phyloP scores from a whole-genome alignment of 2,797 vertebrate species.

The Coccyzus lansbergi region DNA sequence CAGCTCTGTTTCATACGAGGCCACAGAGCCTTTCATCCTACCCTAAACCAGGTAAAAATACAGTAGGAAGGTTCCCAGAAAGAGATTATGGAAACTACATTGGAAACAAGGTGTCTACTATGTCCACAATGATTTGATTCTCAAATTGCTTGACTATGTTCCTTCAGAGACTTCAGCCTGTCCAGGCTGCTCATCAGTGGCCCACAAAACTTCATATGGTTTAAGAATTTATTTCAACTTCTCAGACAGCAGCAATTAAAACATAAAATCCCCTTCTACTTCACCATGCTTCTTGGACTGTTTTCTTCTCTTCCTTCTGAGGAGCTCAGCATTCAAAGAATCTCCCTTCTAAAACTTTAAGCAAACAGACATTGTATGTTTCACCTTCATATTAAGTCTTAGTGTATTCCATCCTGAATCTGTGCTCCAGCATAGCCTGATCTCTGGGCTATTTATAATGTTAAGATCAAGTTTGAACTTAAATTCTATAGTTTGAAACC shows the following conservation, averaged over 20 bases:
- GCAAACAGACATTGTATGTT: constrained; percentile 18
- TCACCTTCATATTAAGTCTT: constrained; percentile 34
- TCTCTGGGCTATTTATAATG: not conserved
- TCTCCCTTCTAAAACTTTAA: constrained; percentile 62
- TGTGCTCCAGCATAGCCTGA: constrained; percentile 14
- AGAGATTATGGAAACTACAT: not conserved
- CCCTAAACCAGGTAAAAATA: not conserved
- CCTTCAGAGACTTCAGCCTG: not conserved
- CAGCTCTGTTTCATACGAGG: not conserved
- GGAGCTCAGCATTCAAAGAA: constrained; percentile 3
- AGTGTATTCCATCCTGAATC: not conserved
- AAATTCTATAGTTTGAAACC: not conserved
- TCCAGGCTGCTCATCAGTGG: not conserved
- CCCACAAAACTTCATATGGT: not conserved
- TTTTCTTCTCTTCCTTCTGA: not conserved
- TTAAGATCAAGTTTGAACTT: not conserved
- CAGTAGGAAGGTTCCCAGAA: not conserved
- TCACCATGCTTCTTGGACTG: not conserved
- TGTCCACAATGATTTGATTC: not conserved
- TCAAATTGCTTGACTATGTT: not conserved
- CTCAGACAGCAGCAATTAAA: not conserved
- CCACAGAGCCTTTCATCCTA: not conserved
- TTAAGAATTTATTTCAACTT: not conserved
- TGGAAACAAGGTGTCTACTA: not conserved
- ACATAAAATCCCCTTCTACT: not conserved